phyloP scores from a whole-genome alignment of 92 coral and sea anemone genomes.

The Actinostola sp. region DNA sequence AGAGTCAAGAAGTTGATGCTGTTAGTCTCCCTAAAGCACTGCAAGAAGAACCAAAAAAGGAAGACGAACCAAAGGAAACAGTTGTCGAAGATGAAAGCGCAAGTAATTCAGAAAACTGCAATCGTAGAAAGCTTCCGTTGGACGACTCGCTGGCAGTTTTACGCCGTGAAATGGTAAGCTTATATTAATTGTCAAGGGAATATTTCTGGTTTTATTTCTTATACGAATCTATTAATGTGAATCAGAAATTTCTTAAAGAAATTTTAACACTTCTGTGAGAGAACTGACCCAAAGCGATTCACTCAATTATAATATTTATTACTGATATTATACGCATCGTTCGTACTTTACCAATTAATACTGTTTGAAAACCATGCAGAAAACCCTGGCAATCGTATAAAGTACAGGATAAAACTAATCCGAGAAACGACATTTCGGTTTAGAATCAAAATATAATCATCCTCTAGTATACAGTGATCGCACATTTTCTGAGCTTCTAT shows the following conservation, averaged over 20 bases:
- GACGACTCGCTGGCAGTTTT: slow-evolving; percentile 39
- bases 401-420: no score
- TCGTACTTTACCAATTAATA: no score
- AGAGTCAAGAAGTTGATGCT: not conserved
- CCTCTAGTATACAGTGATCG: no score
- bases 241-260: not conserved
- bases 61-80: not conserved
- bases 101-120: slow-evolving; percentile 5
- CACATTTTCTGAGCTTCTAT: no score
- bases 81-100: not conserved
- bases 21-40: slow-evolving; percentile 17
- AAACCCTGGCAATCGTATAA: no score
- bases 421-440: no score
- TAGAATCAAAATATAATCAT: no score
- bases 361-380: no score
- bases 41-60: not conserved
- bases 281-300: not conserved
- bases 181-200: not conserved
- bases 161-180: slow-evolving; percentile 48
- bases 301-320: no score
- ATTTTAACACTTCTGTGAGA: not conserved
- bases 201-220: not conserved
- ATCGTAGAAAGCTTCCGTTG: slow-evolving; percentile 29
- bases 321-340: no score
- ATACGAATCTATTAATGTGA: not conserved